Base-by-base conservation (phyloP, 2,113 vertebrate species). In the Myotis brandtii region DNA sequence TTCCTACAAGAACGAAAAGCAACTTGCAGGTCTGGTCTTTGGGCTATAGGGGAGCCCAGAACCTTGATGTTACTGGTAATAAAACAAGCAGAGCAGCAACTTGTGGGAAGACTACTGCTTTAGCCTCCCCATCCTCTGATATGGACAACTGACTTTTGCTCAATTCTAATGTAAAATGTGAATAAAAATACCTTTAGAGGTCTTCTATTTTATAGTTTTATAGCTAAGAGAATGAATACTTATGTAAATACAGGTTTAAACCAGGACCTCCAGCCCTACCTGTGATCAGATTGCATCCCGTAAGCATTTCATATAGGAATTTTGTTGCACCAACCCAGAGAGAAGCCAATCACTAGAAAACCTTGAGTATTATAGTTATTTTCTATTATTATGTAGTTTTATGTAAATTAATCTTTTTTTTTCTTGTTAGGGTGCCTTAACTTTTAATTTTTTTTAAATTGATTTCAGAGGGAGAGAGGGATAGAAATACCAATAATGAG, bases 101-200 rank as follows among this genome's bases (percentile, higher is more conserved):
- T 2, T 1, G 32, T 59, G 14, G 32, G 3, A 30, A 54, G 20
- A 14, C 16, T 13, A 1, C 7, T 37, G 46, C 18, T 32, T 76
- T 59, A 32, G 76, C 50, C 6, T 79, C 17, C 54, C 40, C 52
- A 18, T 46, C 54, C 76, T 73, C 79, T 59, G 48, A 67, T 50
- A 64, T 40, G 82, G 46, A 91, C 16, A 93, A 70, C 21, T 46
- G 70, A 72, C 40, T 73, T 89, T 93, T 94, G 93, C 59, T 89
- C 64, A 81, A 1, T 88, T 88, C 76, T 92, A 72, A 56, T 18
- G 59, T 95, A 93, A 93, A 94, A 92, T 86, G 23, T 83, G 64
- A 96, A 97, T 94, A 96, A 96, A 95, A 94, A 87, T 67, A n/a
- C 8, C 76, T 94, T 37, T 87, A 96, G 90, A 79, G 92, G 14